Evolutionary conservation across 2,797 vertebrate genomes (phyloP).

Genomic region (Anguilla pacifica): DNA sequence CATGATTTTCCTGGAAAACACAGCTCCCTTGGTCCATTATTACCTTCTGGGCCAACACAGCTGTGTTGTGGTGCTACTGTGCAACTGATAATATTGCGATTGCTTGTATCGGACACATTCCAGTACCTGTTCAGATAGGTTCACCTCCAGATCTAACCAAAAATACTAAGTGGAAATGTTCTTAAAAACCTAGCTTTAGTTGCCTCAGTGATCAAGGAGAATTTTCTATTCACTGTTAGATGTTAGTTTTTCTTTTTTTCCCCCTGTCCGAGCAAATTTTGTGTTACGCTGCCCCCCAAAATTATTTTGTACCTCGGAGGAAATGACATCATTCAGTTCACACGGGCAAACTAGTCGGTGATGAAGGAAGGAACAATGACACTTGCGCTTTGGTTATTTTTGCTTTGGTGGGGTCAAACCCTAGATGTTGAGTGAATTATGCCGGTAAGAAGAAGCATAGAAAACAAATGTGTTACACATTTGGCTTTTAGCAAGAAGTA

Average conservation of each 20-base stretch:
- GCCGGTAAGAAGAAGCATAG: not conserved
- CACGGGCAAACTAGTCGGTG: not conserved
- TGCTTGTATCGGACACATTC: not conserved
- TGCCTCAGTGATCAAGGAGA: not conserved
- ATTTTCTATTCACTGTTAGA: not conserved
- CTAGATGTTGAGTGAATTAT: not conserved
- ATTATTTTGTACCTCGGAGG: not conserved
- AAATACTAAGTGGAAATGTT: not conserved
- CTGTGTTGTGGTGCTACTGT: not conserved
- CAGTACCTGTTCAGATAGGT: not conserved
- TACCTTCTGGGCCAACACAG: not conserved
- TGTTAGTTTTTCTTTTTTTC: not conserved
- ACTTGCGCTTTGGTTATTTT: not conserved
- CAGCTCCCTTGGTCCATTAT: not conserved
- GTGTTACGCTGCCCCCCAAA: not conserved
- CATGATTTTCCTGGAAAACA: not conserved
- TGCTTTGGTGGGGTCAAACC: not conserved
- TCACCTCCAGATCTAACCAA: not conserved
- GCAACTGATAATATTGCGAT: not conserved
- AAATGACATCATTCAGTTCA: not conserved
- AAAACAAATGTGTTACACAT: not conserved
- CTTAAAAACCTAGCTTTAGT: not conserved
- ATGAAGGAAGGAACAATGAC: not conserved
- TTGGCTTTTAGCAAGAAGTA: not conserved
- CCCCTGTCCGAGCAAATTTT: not conserved